Conservation (phyloP, 2,797 vertebrate species). For the Betta splendens region DNA sequence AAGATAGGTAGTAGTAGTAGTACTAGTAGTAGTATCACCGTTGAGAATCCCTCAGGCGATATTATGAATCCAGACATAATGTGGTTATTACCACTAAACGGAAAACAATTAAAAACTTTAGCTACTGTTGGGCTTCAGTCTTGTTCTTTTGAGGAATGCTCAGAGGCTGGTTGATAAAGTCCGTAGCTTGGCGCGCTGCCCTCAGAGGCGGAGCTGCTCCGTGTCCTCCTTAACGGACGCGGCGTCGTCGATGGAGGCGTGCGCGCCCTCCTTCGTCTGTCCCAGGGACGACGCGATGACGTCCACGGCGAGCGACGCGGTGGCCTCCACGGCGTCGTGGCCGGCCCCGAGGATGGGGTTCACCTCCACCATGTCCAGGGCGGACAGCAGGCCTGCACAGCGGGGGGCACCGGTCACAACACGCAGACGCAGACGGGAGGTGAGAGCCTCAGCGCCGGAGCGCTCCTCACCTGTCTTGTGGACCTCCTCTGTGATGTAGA, state of each 20-base stretch:
- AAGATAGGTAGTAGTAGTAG: too few relatives aligned
- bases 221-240: conserved; percentile 84
- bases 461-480: conserved; percentile 91
- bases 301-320: conserved; percentile 88
- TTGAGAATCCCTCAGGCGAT: conserved; percentile 16
- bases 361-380: conserved; percentile 94
- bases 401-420: conserved; percentile 5
- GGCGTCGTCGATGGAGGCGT: conserved; percentile 80
- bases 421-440: too few relatives aligned
- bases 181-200: not conserved
- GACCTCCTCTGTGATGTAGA: conserved; percentile 96
- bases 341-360: conserved; percentile 89
- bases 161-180: conserved; percentile 50
- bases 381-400: conserved; percentile 91
- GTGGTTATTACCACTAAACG: conserved; percentile 12
- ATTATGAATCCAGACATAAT: conserved; percentile 6
- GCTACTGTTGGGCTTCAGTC: conserved; percentile 40
- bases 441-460: not conserved
- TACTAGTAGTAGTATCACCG: conserved; percentile 37
- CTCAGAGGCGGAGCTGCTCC: conserved; percentile 79
- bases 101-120: conserved; percentile 5
- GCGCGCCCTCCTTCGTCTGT: conserved; percentile 90
- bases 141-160: conserved; percentile 76
- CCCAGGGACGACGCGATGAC: conserved; percentile 93
- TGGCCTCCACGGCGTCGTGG: conserved; percentile 87